A percentile compares a stretch with the other conserved stretches of the same genome.
phyloP scores from a whole-genome alignment of 2,113 vertebrate species.

The Ciconia maguari region DNA sequence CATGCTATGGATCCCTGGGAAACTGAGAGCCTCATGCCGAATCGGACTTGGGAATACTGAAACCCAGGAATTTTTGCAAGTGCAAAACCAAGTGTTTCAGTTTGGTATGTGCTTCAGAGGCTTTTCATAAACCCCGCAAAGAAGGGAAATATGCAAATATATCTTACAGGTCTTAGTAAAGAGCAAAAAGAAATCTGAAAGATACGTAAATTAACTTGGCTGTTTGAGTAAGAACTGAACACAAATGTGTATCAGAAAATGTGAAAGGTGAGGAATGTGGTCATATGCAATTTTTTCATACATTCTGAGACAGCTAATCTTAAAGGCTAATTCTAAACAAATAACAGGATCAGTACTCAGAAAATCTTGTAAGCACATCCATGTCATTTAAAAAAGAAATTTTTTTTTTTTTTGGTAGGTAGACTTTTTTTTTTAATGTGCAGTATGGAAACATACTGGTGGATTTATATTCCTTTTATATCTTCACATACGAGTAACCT shows the following conservation, averaged over 20 bases:
- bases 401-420: background rate
- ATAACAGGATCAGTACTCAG: background rate
- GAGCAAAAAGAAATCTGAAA: background rate
- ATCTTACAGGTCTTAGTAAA: background rate
- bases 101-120: background rate
- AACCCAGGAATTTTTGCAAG: background rate
- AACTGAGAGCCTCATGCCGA: background rate
- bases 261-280: background rate
- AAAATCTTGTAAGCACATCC: background rate
- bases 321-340: background rate
- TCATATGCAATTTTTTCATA: background rate
- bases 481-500: background rate
- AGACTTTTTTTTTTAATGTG: background rate
- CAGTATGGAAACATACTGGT: background rate
- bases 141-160: background rate
- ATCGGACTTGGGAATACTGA: background rate
- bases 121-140: background rate
- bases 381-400: background rate
- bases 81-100: background rate
- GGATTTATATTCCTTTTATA: background rate
- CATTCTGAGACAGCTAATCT: background rate
- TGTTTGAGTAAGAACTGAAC: background rate
- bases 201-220: rapidly evolving
- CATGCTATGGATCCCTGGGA: background rate
- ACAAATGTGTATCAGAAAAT: background rate